Conservation (phyloP, 2,888 invertebrate genomes). For the Loripinus fragilis region DNA sequence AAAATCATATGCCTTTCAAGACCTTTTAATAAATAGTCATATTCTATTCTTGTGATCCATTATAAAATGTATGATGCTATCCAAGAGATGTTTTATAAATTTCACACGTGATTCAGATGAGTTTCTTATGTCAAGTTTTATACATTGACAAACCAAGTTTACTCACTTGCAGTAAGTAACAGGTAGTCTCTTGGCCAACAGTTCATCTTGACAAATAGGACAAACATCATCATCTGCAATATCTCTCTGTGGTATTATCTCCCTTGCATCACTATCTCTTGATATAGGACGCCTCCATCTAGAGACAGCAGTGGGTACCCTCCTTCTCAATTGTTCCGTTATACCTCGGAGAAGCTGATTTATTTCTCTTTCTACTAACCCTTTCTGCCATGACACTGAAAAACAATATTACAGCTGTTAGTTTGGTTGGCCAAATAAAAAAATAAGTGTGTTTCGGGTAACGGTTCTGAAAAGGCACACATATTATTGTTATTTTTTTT, state of each 20-base stretch:
- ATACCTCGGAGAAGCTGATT: constrained; percentile 79
- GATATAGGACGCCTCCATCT: constrained; percentile 55
- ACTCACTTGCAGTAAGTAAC: constrained; percentile 83
- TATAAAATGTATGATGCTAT: too few species aligned
- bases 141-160: too few species aligned
- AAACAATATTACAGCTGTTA: not conserved
- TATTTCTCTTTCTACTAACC: constrained; percentile 83
- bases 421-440: too few species aligned
- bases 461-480: too few species aligned
- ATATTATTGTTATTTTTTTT: too few species aligned
- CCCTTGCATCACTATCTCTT: constrained; percentile 67
- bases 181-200: constrained; percentile 79
- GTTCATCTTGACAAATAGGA: constrained; percentile 83
- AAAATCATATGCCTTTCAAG: too few species aligned
- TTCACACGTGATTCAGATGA: too few species aligned
- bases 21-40: too few species aligned
- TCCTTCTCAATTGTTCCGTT: constrained; percentile 59
- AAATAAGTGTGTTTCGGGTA: too few species aligned
- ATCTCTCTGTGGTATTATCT: constrained; percentile 76
- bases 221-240: constrained; percentile 82
- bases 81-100: too few species aligned
- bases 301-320: constrained; percentile 50
- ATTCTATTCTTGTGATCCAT: too few species aligned
- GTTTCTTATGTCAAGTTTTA: too few species aligned
- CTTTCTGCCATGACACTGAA: constrained; percentile 83